phyloP scores from a whole-genome alignment of 2,797 vertebrate species.

The Erithacus rubecula region DNA sequence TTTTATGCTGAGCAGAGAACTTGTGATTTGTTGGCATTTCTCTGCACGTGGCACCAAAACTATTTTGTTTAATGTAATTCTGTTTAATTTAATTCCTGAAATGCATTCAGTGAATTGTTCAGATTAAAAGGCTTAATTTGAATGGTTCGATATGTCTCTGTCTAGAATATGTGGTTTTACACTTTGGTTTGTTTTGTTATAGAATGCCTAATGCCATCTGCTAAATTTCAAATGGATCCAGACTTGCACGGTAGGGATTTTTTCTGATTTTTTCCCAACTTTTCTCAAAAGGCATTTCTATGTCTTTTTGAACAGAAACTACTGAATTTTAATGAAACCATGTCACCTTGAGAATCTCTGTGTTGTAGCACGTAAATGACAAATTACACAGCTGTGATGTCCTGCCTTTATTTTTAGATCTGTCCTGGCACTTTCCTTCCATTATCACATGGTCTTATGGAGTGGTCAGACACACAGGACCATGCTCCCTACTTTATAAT shows the following conservation, averaged over 20 bases:
- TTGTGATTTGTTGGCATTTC: neutral
- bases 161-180: neutral
- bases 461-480: neutral
- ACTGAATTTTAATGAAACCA: neutral
- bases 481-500: neutral
- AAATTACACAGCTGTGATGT: neutral
- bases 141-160: neutral
- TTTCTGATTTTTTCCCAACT: neutral
- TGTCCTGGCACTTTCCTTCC: neutral
- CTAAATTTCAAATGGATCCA: constrained; percentile 62
- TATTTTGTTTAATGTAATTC: neutral
- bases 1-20: neutral
- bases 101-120: neutral
- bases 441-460: neutral
- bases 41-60: neutral
- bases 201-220: constrained; percentile 19
- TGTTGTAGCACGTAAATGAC: neutral
- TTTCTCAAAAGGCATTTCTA: neutral
- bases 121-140: constrained; percentile 23
- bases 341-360: neutral
- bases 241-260: constrained; percentile 64
- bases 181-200: constrained; percentile 39
- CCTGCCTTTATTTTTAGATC: neutral
- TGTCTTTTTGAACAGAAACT: constrained; percentile 10
- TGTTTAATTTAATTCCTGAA: constrained; percentile 1